phyloP scores from a whole-genome alignment of 2,797 vertebrate genomes.

The Fringilla coelebs region DNA sequence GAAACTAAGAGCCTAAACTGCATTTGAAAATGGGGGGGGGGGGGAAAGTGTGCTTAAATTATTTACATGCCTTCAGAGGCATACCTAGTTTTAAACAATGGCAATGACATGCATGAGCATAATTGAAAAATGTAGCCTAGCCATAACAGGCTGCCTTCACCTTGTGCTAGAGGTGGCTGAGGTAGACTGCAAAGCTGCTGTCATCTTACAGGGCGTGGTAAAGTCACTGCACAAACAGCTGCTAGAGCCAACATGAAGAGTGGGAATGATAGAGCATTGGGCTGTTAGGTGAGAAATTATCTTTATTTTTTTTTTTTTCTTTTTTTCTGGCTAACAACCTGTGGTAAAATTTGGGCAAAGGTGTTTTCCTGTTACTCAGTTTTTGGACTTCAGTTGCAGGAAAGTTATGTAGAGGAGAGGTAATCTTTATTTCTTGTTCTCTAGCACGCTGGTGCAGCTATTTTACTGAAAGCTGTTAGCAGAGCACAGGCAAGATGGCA shows the following conservation, averaged over 20 bases:
- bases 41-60: background rate
- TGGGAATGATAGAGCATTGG: background rate
- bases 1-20: background rate
- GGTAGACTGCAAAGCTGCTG: background rate
- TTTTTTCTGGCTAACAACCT: background rate
- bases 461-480: background rate
- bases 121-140: background rate
- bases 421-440: background rate
- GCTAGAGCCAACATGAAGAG: background rate
- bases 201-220: background rate
- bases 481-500: background rate
- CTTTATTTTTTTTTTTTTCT: too few species aligned
- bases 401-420: background rate
- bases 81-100: background rate
- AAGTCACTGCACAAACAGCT: background rate
- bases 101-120: background rate
- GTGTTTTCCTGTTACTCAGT: background rate
- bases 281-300: background rate
- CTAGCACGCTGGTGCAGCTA: fast-evolving
- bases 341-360: background rate
- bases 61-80: background rate
- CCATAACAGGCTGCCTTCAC: background rate
- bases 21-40: background rate
- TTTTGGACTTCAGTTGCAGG: background rate
- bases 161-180: background rate